Evolutionary conservation across 2,797 vertebrate genomes (phyloP), one percentile per base, ranked within the genome.

Genomic region (Muraenolepis orangiensis): DNA sequence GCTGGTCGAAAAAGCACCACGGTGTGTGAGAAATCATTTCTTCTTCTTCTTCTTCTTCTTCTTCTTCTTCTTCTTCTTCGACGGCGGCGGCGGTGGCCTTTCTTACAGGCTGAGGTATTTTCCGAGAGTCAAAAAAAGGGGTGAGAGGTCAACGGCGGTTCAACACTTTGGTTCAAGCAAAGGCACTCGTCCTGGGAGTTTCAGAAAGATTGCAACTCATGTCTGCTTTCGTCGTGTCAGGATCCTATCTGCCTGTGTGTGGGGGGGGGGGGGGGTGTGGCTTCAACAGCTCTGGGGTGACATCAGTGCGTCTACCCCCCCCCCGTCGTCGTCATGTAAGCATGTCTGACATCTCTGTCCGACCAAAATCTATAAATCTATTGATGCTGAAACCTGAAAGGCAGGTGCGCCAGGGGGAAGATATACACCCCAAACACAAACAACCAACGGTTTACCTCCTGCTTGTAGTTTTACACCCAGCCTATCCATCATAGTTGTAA

Each of bases 151-250:
- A 96, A 97, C 95, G 95, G 95, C 94, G 96, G 97, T 99, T 97
- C 96, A 96, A 99, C 96, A 97, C 97, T 99, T 99, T 98, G 97
- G 98, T 99, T 98, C 93, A 98, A 99, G 96, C 96, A 99, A n/a
- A 99, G 98, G 98, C 98, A 99, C 98, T 99, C 97, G 87, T 99
- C 96, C 96, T 97, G 95, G 95, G 96, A 96, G 95, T 96, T 96
- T 90, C 90, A 88, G 94, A 96, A 94, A 95, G 96, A 95, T 95
- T 95, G 95, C 95, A 95, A 96, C n/a, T n/a, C 93, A 93, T 91
- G 87, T 91, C 88, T 91, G 87, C 90, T 89, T 89, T n/a, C n/a
- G n/a, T n/a, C 90, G 85, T 90, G 90, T 90, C 89, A 88, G 89
- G 87, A 90, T 88, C 90, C 88, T 87, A 82, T 91, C 87, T 90